These are phyloP conservation scores for Electrophaes corylata DNA, from an alignment of 2,888 invertebrate species.

Conservation along the genomic window DNA sequence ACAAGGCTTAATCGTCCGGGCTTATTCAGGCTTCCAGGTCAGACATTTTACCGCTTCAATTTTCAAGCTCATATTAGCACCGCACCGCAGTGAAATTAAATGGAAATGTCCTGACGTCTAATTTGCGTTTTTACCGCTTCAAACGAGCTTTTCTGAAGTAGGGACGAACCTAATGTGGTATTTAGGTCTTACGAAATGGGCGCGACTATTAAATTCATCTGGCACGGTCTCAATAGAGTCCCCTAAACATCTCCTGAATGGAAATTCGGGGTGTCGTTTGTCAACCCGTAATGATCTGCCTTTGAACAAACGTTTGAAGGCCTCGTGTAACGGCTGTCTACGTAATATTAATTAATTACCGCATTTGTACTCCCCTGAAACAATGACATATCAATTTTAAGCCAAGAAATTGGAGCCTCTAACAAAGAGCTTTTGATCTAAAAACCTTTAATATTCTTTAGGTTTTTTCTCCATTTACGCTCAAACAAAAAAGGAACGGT, in stretches of 20 bases:
- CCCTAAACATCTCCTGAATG: conserved; percentile 53
- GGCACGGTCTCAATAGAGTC: conserved; percentile 47
- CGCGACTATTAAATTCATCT: conserved; percentile 54
- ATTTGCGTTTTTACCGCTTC: conserved; percentile 25
- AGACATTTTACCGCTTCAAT: conserved; percentile 21
- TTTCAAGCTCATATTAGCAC: conserved; percentile 21
- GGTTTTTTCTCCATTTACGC: conserved; percentile 33
- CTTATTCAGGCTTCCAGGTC: conserved; percentile 34
- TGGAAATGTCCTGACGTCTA: conserved; percentile 12
- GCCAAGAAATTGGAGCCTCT: conserved; percentile 34
- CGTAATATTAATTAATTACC: conserved; percentile 45
- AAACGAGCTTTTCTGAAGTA: conserved; percentile 19
- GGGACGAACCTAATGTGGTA: conserved; percentile 16
- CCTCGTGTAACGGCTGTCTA: conserved; percentile 28
- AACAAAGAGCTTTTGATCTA: conserved; percentile 37
- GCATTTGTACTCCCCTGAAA: conserved; percentile 36
- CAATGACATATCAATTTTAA: conserved; percentile 42
- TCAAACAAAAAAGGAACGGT: conserved; percentile 34
- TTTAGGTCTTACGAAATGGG: conserved; percentile 45
- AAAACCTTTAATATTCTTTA: conserved; percentile 35
- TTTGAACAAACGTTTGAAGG: conserved; percentile 44
- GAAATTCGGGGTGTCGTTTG: conserved; percentile 51
- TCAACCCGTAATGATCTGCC: conserved; percentile 51
- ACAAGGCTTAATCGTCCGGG: conserved; percentile 31
- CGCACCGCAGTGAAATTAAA: conserved; percentile 8